phyloP scores from a whole-genome alignment of 2,797 vertebrate species.

The Hydrophis major region DNA sequence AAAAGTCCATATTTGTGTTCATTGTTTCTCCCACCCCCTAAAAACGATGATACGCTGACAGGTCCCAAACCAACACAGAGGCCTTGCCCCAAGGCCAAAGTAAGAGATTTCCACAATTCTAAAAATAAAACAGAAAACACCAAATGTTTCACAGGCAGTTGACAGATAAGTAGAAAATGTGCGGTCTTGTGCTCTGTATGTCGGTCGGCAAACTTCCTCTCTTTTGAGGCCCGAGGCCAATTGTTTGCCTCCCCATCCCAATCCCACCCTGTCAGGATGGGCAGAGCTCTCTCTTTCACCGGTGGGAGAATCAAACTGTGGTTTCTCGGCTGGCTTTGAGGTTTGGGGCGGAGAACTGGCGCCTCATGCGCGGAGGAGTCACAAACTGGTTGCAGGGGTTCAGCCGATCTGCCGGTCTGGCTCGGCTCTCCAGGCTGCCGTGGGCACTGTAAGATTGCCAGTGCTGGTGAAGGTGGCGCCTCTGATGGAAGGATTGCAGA shows the following conservation, averaged over 20 bases:
- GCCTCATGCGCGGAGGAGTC: slow-evolving; percentile 90
- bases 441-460: slow-evolving; percentile 77
- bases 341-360: slow-evolving; percentile 94
- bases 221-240: slow-evolving; percentile 25
- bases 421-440: slow-evolving; percentile 53
- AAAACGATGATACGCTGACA: neutral
- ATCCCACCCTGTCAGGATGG: slow-evolving; percentile 5
- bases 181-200: slow-evolving; percentile 30
- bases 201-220: slow-evolving; percentile 14
- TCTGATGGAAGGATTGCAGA: slow-evolving; percentile 78
- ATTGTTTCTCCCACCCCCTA: neutral
- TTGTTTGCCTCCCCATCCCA: slow-evolving; percentile 7
- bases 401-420: slow-evolving; percentile 74
- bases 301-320: slow-evolving; percentile 77
- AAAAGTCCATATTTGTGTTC: slow-evolving; percentile 31
- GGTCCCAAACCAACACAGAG: slow-evolving; percentile 45
- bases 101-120: slow-evolving; percentile 44
- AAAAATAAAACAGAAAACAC: neutral
- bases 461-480: slow-evolving; percentile 73
- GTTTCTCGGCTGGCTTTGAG: slow-evolving; percentile 94
- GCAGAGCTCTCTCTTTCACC: slow-evolving; percentile 29
- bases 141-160: slow-evolving; percentile 30
- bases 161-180: slow-evolving; percentile 33
- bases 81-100: slow-evolving; percentile 45
- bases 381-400: slow-evolving; percentile 79